Evolutionary conservation across 2,888 invertebrate species (phyloP).

Genomic region (Drosophila demipolita): DNA sequence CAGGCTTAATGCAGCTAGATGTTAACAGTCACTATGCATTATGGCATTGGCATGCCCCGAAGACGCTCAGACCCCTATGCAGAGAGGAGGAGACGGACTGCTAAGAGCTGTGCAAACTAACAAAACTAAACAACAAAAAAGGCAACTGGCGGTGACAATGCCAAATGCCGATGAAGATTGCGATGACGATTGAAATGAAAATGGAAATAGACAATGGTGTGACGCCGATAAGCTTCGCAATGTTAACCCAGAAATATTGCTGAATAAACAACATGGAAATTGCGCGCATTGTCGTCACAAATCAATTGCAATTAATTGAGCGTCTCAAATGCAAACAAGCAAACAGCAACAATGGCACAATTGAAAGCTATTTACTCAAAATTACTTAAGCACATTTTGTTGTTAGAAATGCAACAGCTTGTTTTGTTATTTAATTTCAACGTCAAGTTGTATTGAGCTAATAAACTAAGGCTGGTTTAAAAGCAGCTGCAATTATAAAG

Average conservation of each 20-base stretch:
- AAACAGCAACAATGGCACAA: neutral
- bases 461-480: neutral
- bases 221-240: conserved; percentile 16
- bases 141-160: conserved; percentile 14
- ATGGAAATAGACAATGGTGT: conserved; percentile 22
- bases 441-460: neutral
- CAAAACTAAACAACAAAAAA: conserved; percentile 34
- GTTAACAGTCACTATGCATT: conserved; percentile 30
- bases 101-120: conserved; percentile 34
- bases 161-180: conserved; percentile 1
- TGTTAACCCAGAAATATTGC: conserved; percentile 36
- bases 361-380: conserved; percentile 1
- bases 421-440: neutral
- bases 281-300: conserved; percentile 52
- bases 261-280: conserved; percentile 44
- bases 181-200: conserved; percentile 7
- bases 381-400: neutral
- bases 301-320: conserved; percentile 65
- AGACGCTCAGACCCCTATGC: neutral
- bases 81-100: neutral
- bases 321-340: conserved; percentile 4
- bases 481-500: neutral
- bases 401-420: neutral
- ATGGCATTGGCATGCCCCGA: conserved; percentile 24
- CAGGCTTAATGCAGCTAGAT: conserved; percentile 27